Evolutionary conservation across 2,113 vertebrate genomes (phyloP), one percentile per base, ranked within the genome.

Genomic region (Cyprinus carpio): DNA sequence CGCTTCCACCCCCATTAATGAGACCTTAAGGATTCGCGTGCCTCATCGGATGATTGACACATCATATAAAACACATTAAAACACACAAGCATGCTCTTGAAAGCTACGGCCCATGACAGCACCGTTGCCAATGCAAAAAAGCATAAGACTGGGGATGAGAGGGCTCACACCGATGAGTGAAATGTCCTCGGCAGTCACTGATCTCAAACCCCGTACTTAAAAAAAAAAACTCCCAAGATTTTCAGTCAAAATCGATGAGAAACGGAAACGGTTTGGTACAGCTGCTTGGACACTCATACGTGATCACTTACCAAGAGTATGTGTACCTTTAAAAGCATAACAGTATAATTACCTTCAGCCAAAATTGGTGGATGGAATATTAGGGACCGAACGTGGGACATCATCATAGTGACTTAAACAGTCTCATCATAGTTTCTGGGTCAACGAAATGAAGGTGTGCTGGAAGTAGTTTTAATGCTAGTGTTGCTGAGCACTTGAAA

Each of bases 21-120:
- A 67, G 81, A 62, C 56, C 81, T 80, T 51, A 29, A 16, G 56
- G 56, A 79, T 60, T 75, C 31, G 25, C 6, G 56, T 80, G 27
- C 71, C 85, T 84, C 72, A 72, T 71, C 60, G 84, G 77, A 82
- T 76, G 67, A 84, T 75, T 71, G 87, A 88, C 71, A 75, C 79
- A 31, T 84, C 67, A 77, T 81, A 88, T 79, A 88, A 87, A 87
- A 87, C 80, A 87, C 82, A 81, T 81, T 75, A 65, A 87, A 82
- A 87, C 79, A 87, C 85, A 85, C 65, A 54, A 77, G 71, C 88
- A 89, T 89, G 86, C 82, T 82, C 25, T 27, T 87, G 81, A 75
- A 85, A 81, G 64, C 64, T 72, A 69, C 49, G 67, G 34, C 75
- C 65, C 31, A 71, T 13, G 51, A 31, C 10, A 12, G 25, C 23